Percentiles rank a stretch among this genome's conserved stretches.
Evolutionary conservation across 2,888 invertebrate species (phyloP).

Genomic region (Gastracanthus pulcherrimus): DNA sequence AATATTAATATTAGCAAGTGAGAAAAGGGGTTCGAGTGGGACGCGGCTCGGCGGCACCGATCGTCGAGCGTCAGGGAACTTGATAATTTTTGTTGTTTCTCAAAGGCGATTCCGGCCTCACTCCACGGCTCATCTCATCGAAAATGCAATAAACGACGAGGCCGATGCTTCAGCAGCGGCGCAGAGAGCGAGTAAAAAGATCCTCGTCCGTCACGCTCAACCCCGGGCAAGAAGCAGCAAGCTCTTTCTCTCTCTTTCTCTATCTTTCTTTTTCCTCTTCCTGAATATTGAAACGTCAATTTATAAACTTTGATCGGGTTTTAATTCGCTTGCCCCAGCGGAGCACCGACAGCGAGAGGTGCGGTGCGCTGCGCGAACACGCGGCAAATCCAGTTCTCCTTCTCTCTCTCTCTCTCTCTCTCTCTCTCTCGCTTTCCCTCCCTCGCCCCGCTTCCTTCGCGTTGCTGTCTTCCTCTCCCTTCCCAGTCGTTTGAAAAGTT

Average conservation of each 20-base stretch:
- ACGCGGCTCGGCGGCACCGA: slow-evolving; percentile 17
- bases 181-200: slow-evolving; percentile 55
- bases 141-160: slow-evolving; percentile 64
- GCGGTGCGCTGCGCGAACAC: slow-evolving; percentile 10
- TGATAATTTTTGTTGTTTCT: slow-evolving; percentile 56
- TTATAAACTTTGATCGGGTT: slow-evolving; percentile 74
- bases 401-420: neutral
- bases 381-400: slow-evolving; percentile 49
- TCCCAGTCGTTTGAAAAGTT: slow-evolving; percentile 60
- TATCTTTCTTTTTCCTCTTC: slow-evolving; percentile 52
- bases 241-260: slow-evolving; percentile 34
- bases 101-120: slow-evolving; percentile 31
- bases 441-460: neutral
- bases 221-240: slow-evolving; percentile 30
- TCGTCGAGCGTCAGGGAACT: slow-evolving; percentile 45
- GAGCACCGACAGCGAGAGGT: too few species aligned
- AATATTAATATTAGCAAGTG: slow-evolving; percentile 59
- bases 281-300: slow-evolving; percentile 71
- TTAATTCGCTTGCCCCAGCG: slow-evolving; percentile 68
- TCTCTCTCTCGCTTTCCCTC: too few species aligned
- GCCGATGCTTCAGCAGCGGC: slow-evolving; percentile 50
- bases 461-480: neutral
- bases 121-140: slow-evolving; percentile 51
- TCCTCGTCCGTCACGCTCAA: slow-evolving; percentile 57
- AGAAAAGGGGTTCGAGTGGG: slow-evolving; percentile 45